Conservation (phyloP, 2,113 vertebrate genomes). For the Cottus gobio region DNA sequence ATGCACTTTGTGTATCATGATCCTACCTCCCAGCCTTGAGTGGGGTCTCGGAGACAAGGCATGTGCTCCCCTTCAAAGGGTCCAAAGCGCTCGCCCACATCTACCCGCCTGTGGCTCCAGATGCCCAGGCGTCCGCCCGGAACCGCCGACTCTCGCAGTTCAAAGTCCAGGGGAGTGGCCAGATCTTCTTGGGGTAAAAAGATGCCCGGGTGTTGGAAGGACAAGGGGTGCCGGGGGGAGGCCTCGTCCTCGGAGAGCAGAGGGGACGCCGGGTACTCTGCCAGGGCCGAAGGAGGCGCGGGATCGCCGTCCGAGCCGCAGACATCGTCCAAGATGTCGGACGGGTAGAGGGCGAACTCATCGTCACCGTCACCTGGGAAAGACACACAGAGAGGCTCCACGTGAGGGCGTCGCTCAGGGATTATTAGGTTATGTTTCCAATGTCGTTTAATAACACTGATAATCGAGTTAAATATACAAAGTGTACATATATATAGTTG, state of each 20-base stretch:
- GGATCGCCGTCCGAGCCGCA: conserved; percentile 85
- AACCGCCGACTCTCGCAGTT: conserved; percentile 90
- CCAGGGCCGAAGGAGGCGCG: conserved; percentile 68
- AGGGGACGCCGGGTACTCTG: conserved; percentile 87
- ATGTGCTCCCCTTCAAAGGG: conserved; percentile 90
- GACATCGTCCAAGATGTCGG: conserved; percentile 85
- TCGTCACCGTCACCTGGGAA: conserved; percentile 88
- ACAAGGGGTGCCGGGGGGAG: conserved; percentile 86
- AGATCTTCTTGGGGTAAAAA: conserved; percentile 83
- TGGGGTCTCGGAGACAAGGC: conserved; percentile 83
- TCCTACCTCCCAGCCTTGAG: conserved; percentile 96
- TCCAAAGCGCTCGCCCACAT: conserved; percentile 91
- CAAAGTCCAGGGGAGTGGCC: conserved; percentile 91
- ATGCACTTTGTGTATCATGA: neutral
- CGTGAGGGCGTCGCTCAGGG: conserved; percentile 40
- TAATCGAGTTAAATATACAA: conserved; percentile 29
- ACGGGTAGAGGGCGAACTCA: conserved; percentile 86
- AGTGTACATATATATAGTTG: neutral
- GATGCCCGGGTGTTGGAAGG: conserved; percentile 87
- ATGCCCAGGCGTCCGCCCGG: conserved; percentile 89
- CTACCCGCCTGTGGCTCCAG: conserved; percentile 92
- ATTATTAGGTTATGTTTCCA: neutral
- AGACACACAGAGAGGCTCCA: conserved; percentile 35
- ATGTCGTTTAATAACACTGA: neutral
- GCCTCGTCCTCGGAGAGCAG: conserved; percentile 86